These are phyloP conservation scores for Leuctra nigra DNA, from an alignment of 2,888 invertebrate genomes.

Conservation along the genomic window DNA sequence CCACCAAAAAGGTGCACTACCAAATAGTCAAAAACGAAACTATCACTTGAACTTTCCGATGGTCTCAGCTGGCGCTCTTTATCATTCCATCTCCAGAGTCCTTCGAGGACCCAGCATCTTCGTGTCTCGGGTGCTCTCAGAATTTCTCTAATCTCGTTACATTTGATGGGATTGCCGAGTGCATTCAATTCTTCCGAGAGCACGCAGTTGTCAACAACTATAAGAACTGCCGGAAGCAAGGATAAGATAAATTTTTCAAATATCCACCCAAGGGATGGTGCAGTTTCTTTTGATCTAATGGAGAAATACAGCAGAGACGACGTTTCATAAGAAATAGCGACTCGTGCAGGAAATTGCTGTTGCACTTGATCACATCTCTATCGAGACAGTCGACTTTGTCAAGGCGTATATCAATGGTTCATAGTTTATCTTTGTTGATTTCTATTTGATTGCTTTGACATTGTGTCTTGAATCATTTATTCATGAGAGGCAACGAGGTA, in stretches of 20 bases:
- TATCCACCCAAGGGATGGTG: constrained; percentile 4
- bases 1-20: too few species aligned
- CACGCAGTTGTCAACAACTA: constrained; percentile 11
- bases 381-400: too few species aligned
- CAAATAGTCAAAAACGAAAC: too few species aligned
- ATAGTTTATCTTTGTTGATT: not conserved
- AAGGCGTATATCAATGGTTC: not conserved
- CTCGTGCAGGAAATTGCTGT: not conserved
- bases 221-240: not conserved
- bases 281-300: constrained; percentile 7
- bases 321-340: not conserved
- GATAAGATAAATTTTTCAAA: constrained; percentile 5
- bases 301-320: not conserved
- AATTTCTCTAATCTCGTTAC: constrained; percentile 10
- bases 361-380: too few species aligned
- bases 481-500: too few species aligned
- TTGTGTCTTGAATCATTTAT: too few species aligned
- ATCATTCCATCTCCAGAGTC: too few species aligned
- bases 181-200: constrained; percentile 14
- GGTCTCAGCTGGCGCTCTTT: too few species aligned
- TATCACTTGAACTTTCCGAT: too few species aligned
- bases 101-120: too few species aligned
- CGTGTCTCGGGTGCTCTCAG: constrained; percentile 6
- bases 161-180: constrained; percentile 17
- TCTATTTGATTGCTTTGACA: not conserved